Evolutionary conservation across 2,888 invertebrate genomes (phyloP), one percentile per base, ranked within the genome.

Genomic region (Pherbina coryleti): DNA sequence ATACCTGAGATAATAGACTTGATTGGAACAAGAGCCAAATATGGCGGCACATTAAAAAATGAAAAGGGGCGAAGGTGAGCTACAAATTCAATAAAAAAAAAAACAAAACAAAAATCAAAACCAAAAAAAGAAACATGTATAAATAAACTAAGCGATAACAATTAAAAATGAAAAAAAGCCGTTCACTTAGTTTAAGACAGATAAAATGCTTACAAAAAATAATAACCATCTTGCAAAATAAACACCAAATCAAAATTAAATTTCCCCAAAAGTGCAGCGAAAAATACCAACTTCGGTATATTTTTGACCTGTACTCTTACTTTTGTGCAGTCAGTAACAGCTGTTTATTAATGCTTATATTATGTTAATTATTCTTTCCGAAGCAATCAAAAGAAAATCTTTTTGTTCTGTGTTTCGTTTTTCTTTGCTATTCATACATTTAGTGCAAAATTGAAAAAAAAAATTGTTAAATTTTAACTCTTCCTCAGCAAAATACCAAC

Each of bases 1-100:
- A 98, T 99, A 93, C 99, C 99, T 92, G 99, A 99, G 95, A 99
- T 99, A 93, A 98, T 98, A 93, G 99, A 99, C 95, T 97, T 99
- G 94, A 97, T 99, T 94, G 98, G 99, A 92, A 97, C 97, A 94
- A 96, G 98, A 93, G 98, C 98, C 93, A 98, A 99, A 94, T 99
- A 99, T 94, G 98, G 98, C 93, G 99, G 99, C 92, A 97, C 98
- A 92, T 97, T 98, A 95, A 98, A 99, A 95, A 98, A 98, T 93
- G 99, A 99, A 94, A 96, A 97, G 93, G 98, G 99, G 93, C 96
- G 99, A 96, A 98, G 98, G 98, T 98, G 95, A 96, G 95, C 89
- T 70, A 55, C 64, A 66, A 62, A 62, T 62, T 34, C 19, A n/a
- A 62, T n/a, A n/a, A n/a, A 5, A 44, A 83, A 87, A 82, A 81